phyloP scores from a whole-genome alignment of 2,888 invertebrate genomes.

The Glyphotaelius pellucidus region DNA sequence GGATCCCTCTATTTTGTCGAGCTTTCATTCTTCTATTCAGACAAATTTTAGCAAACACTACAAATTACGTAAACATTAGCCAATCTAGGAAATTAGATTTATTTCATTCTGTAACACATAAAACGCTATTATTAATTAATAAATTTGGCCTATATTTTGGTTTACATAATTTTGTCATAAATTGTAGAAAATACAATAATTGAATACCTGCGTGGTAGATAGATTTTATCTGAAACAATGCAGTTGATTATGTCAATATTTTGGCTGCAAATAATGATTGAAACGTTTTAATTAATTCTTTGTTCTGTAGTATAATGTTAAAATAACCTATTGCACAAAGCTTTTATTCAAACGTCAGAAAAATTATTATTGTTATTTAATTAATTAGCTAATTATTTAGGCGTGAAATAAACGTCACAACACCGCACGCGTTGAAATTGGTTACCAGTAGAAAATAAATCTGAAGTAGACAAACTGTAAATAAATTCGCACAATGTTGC shows the following conservation, averaged over 20 bases:
- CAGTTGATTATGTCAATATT: not conserved
- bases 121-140: not conserved
- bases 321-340: not conserved
- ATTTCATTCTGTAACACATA: not conserved
- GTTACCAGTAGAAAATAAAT: not conserved
- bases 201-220: not conserved
- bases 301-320: not conserved
- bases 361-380: not conserved
- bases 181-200: not conserved
- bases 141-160: not conserved
- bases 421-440: not conserved
- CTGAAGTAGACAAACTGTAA: not conserved
- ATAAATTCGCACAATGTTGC: not conserved
- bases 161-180: not conserved
- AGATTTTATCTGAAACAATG: not conserved
- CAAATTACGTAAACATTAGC: not conserved
- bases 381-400: not conserved
- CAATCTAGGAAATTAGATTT: not conserved
- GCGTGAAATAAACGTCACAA: not conserved
- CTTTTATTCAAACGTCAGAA: not conserved
- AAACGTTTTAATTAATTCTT: constrained; percentile 3
- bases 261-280: constrained; percentile 8
- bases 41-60: not conserved
- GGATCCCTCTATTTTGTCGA: not conserved
- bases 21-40: not conserved